phyloP scores from a whole-genome alignment of 2,888 invertebrate species.

The Drosophila tanythrix region DNA sequence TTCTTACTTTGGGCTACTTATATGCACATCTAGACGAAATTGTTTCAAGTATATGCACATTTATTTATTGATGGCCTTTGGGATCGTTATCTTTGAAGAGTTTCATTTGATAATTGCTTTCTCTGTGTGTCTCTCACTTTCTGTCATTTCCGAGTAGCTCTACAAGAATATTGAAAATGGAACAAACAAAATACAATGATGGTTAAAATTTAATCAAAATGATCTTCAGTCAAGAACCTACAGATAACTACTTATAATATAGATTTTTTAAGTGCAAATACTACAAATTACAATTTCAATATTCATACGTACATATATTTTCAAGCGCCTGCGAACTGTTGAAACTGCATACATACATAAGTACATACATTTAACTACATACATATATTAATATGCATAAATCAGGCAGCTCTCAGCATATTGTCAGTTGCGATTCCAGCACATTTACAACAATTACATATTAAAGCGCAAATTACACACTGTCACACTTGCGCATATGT shows the following conservation, averaged over 20 bases:
- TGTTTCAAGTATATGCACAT: conserved; percentile 33
- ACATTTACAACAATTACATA: conserved; percentile 37
- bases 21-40: conserved; percentile 4
- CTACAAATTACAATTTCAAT: conserved; percentile 1
- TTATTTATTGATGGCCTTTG: conserved; percentile 48
- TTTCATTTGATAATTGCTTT: conserved; percentile 28
- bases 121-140: background rate
- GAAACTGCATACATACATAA: background rate
- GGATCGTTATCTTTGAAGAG: conserved; percentile 8
- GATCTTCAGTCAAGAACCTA: conserved; percentile 16
- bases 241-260: background rate
- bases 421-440: conserved; percentile 30
- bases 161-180: conserved; percentile 15
- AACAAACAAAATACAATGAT: conserved; percentile 1
- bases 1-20: conserved; percentile 1
- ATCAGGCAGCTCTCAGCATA: conserved; percentile 52
- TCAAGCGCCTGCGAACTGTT: background rate
- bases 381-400: conserved; percentile 25
- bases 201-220: conserved; percentile 22
- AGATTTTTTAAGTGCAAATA: background rate
- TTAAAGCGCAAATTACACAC: conserved; percentile 10
- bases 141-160: conserved; percentile 6
- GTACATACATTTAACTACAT: background rate
- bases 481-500: conserved; percentile 9
- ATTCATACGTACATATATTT: background rate